Evolutionary conservation across 2,797 vertebrate species (phyloP).

Genomic region (Gymnodraco acuticeps): DNA sequence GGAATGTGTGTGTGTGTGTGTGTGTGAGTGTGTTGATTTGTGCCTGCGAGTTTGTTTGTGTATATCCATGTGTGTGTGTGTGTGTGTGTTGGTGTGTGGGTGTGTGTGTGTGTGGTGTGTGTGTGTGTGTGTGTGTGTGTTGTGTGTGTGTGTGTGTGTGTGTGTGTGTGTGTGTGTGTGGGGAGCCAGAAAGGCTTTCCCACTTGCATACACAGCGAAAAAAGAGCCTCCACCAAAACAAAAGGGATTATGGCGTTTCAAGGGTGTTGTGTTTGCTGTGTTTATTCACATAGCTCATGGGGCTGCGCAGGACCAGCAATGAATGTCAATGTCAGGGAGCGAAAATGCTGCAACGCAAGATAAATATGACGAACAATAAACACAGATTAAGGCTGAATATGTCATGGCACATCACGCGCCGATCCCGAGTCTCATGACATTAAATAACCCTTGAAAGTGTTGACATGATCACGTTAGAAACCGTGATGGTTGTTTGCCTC

Average conservation of each 20-base stretch:
- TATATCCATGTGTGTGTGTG: conserved; percentile 34
- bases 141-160: conserved; percentile 27
- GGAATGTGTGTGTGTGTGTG: conserved; percentile 29
- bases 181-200: conserved; percentile 77
- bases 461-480: conserved; percentile 77
- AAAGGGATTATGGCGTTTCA: conserved; percentile 86
- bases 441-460: conserved; percentile 79
- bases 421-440: conserved; percentile 79
- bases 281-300: conserved; percentile 84
- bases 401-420: conserved; percentile 75
- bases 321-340: conserved; percentile 82
- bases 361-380: conserved; percentile 84
- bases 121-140: conserved; percentile 29
- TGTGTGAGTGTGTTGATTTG: conserved; percentile 26
- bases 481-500: conserved; percentile 60
- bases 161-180: conserved; percentile 51
- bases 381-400: conserved; percentile 83
- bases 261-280: conserved; percentile 84
- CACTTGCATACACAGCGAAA: conserved; percentile 81
- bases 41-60: conserved; percentile 54
- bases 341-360: conserved; percentile 79
- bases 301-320: conserved; percentile 78
- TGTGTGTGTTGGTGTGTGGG: conserved; percentile 12
- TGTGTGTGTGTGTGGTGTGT: conserved; percentile 34
- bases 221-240: conserved; percentile 85